Percentiles rank a stretch among this genome's conserved stretches.
These are phyloP conservation scores for Athene cunicularia DNA, from an alignment of 2,113 vertebrate species.

Conservation along the genomic window DNA sequence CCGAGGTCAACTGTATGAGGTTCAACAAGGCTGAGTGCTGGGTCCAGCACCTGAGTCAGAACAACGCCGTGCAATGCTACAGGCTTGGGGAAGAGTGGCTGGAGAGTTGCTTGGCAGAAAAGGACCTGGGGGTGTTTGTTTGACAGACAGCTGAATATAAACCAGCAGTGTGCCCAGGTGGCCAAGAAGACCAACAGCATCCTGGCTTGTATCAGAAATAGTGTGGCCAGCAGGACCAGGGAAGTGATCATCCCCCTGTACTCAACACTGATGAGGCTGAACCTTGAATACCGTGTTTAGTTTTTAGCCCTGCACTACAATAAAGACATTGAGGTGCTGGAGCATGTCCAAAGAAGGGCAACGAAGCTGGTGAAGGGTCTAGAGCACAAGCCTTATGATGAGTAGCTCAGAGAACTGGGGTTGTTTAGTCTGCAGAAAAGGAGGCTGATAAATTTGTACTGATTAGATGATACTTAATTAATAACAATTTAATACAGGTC, in stretches of 20 bases:
- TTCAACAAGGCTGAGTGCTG: no score
- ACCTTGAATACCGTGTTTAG: fast-evolving
- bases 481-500: neutral
- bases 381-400: neutral
- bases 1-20: no score
- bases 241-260: neutral
- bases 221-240: neutral
- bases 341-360: neutral
- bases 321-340: neutral
- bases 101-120: no score
- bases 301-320: neutral
- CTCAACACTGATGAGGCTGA: fast-evolving
- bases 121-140: no score
- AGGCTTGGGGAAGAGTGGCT: no score
- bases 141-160: no score
- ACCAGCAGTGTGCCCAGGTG: no score
- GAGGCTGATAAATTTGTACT: neutral
- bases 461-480: neutral
- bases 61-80: no score
- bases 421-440: neutral
- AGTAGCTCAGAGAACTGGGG: neutral
- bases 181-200: no score
- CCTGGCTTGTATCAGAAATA: neutral
- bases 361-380: fast-evolving
- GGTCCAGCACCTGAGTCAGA: no score